These are phyloP conservation scores for Cheilosia soror DNA, from an alignment of 2,888 invertebrate genomes.

Conservation along the genomic window DNA sequence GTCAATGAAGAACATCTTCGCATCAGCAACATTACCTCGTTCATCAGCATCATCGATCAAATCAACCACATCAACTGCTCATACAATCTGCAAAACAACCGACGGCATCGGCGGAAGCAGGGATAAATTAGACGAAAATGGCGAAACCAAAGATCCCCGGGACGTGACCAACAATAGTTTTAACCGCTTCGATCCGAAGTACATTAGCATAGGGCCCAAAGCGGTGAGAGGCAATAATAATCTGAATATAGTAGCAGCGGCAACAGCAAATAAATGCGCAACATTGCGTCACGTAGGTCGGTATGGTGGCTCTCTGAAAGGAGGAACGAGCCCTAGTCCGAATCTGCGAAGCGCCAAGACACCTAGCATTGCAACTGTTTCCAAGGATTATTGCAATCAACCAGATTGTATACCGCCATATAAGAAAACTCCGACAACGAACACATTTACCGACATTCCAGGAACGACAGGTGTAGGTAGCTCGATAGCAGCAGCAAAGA, in stretches of 20 bases:
- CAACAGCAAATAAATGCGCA: slow-evolving; percentile 82
- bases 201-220: slow-evolving; percentile 84
- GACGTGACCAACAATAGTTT: slow-evolving; percentile 83
- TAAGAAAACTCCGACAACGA: slow-evolving; percentile 79
- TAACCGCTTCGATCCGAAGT: slow-evolving; percentile 84
- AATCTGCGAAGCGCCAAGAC: slow-evolving; percentile 83
- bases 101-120: slow-evolving; percentile 76
- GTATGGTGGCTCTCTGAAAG: slow-evolving; percentile 82
- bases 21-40: slow-evolving; percentile 82
- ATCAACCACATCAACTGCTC: slow-evolving; percentile 81
- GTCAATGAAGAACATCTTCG: slow-evolving; percentile 82
- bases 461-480: slow-evolving; percentile 83
- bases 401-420: slow-evolving; percentile 82
- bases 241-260: slow-evolving; percentile 81
- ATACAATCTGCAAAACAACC: slow-evolving; percentile 81
- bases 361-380: slow-evolving; percentile 83
- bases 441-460: slow-evolving; percentile 83
- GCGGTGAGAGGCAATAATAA: slow-evolving; percentile 82
- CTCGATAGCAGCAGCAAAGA: slow-evolving; percentile 80
- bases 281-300: slow-evolving; percentile 83
- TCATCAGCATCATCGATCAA: slow-evolving; percentile 82
- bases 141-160: slow-evolving; percentile 83
- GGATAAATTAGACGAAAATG: slow-evolving; percentile 77
- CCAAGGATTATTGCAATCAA: slow-evolving; percentile 83
- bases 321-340: slow-evolving; percentile 82